Base-by-base conservation (phyloP, 2,797 vertebrate genomes). In the Moxostoma hubbsi region DNA sequence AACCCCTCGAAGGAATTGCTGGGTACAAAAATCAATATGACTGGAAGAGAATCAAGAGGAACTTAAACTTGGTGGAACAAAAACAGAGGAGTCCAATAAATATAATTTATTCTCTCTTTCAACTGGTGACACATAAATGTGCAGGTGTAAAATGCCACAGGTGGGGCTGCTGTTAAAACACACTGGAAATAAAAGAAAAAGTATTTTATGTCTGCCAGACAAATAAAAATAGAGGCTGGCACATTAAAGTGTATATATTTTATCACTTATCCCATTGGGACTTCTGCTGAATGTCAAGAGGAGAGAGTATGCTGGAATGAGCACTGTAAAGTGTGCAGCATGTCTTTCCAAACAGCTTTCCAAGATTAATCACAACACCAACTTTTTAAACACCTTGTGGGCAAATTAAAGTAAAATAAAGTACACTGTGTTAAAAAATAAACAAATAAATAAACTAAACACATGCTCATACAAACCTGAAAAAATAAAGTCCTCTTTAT, bases 1-100 rank as follows among this genome's bases (percentile, higher is more conserved):
- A 82, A 79, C 79, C 58, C 64, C 79, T 85, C 69, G 83, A 90
- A 88, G 79, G 82, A 71, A 75, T 85, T 43, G 15, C 85, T 79
- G 88, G 81, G 49, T 69, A 55, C 62, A 77, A 83, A 82, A 85
- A 84, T 85, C 84, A 73, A 82, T 82, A 78, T 46, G 80, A 82
- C 66, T 67, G 71, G 63, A 82, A 45, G 68, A 61, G 78, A 80
- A 83, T 85, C 80, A 82, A 82, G 69, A 64, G 65, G 67, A 67
- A 75, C 74, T 62, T 57, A 63, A 67, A 75, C 74, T 62, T 57
- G 55, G 73, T 63, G 82, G 73, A 63, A 71, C 62, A 77, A 77
- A 82, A 24, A 83, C 69, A 78, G 61, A 79, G 47, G 72, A 81
- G 79, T 18, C 65, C 82, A 79, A 85, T 80, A 85, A 81, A 68